These are phyloP conservation scores for Scaeva pyrastri DNA, from an alignment of 2,888 invertebrate species.

Conservation along the genomic window DNA sequence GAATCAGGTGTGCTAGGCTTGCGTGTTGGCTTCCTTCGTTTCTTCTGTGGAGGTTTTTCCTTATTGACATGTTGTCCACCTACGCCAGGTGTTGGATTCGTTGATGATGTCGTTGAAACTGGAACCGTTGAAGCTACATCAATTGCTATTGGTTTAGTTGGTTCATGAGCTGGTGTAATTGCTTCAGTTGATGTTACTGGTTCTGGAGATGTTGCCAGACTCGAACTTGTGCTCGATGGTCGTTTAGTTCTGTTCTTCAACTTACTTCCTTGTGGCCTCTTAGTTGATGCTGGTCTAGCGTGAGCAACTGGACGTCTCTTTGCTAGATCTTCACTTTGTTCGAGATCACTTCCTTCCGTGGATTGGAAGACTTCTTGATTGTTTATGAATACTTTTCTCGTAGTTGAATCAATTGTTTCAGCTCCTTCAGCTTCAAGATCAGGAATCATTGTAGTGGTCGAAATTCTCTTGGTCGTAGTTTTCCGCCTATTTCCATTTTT, in stretches of 20 bases:
- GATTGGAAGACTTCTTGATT: slow-evolving; percentile 81
- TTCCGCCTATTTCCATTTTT: slow-evolving; percentile 80
- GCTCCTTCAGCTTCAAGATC: slow-evolving; percentile 77
- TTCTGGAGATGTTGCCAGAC: slow-evolving; percentile 17
- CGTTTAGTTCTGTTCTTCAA: slow-evolving; percentile 81
- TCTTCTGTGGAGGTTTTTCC: slow-evolving; percentile 61
- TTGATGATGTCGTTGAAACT: slow-evolving; percentile 46
- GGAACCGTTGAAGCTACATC: slow-evolving; percentile 37
- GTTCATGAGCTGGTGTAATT: slow-evolving; percentile 7
- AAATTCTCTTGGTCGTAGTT: slow-evolving; percentile 76
- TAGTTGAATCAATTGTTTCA: slow-evolving; percentile 78
- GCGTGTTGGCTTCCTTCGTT: slow-evolving; percentile 66
- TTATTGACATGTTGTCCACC: slow-evolving; percentile 17
- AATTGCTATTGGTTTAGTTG: slow-evolving; percentile 13
- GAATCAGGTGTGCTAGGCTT: slow-evolving; percentile 43
- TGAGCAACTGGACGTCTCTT: slow-evolving; percentile 77
- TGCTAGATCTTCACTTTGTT: slow-evolving; percentile 62
- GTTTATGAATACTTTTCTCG: slow-evolving; percentile 80
- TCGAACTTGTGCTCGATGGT: slow-evolving; percentile 53
- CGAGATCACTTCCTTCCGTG: slow-evolving; percentile 71
- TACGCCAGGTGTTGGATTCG: background rate
- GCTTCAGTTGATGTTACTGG: slow-evolving; percentile 23
- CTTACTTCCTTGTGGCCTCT: slow-evolving; percentile 79
- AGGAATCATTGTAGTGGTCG: slow-evolving; percentile 75
- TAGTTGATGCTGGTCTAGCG: slow-evolving; percentile 60